A percentile compares a stretch with the other conserved stretches of the same genome.
phyloP scores from a whole-genome alignment of 2,888 invertebrate genomes.

The Eretmocerus hayati region DNA sequence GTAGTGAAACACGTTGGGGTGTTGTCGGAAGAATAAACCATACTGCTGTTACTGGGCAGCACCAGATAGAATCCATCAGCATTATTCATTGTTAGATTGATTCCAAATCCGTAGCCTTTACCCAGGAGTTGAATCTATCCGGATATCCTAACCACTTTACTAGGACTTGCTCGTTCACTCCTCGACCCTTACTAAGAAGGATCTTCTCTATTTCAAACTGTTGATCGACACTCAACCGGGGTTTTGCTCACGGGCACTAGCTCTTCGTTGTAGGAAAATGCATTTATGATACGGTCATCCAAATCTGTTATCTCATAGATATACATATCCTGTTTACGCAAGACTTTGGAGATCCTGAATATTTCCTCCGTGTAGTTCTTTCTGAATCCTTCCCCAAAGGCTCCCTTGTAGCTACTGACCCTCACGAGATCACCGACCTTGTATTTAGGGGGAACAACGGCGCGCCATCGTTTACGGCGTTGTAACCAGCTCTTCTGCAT shows the following conservation, averaged over 20 bases:
- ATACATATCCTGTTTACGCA: not conserved
- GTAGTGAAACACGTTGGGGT: constrained; percentile 17
- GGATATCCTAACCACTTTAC: not conserved
- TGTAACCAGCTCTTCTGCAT: not conserved
- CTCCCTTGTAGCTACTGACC: constrained; percentile 4
- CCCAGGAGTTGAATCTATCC: not conserved
- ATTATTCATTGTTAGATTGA: not conserved
- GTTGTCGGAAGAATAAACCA: constrained; percentile 27
- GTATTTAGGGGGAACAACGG: not conserved
- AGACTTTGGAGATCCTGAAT: not conserved
- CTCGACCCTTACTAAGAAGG: not conserved
- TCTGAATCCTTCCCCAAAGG: constrained; percentile 3
- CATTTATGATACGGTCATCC: constrained; percentile 13
- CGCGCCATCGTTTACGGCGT: not conserved
- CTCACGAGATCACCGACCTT: not conserved
- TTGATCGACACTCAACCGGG: not conserved
- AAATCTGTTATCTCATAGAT: not conserved
- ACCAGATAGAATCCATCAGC: constrained; percentile 27
- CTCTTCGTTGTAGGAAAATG: constrained; percentile 16
- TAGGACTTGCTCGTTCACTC: not conserved
- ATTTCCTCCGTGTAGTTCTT: constrained; percentile 9
- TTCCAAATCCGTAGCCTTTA: not conserved
- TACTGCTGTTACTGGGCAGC: constrained; percentile 26
- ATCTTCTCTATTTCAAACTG: not conserved
- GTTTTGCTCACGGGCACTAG: not conserved